Percentiles rank a stretch among this genome's conserved stretches.
Conservation (phyloP, 2,888 invertebrate genomes). For the Teleogryllus oceanicus region DNA sequence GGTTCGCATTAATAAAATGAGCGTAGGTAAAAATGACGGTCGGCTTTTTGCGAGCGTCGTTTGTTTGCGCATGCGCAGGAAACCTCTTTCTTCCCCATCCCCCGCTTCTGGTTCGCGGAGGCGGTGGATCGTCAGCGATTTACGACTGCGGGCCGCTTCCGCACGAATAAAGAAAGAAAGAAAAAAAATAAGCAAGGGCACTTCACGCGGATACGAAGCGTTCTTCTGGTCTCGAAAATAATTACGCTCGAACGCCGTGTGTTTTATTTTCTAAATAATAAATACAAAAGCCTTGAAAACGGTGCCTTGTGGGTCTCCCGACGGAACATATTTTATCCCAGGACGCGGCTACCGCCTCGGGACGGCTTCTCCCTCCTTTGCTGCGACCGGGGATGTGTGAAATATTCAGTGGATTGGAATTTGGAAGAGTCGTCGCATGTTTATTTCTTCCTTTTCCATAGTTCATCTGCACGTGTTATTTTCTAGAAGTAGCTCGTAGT, state of each 20-base stretch:
- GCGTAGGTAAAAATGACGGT: neutral
- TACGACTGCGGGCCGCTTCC: no score
- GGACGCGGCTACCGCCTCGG: neutral
- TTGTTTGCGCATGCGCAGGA: neutral
- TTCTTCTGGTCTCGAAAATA: neutral
- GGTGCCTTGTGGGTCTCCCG: neutral
- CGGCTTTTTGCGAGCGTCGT: neutral
- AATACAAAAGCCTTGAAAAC: neutral
- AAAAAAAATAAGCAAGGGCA: neutral
- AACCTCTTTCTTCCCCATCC: no score
- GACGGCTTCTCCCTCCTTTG: neutral
- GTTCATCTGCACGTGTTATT: neutral
- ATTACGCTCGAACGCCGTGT: constrained; percentile 6
- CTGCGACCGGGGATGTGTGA: neutral
- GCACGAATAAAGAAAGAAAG: no score
- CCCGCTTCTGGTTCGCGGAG: no score
- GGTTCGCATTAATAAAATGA: neutral
- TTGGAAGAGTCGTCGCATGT: neutral
- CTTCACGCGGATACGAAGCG: neutral
- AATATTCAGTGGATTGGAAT: neutral
- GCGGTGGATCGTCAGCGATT: no score
- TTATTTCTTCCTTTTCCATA: neutral
- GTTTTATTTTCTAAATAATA: constrained; percentile 10
- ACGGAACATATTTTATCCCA: neutral
- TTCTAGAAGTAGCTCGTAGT: no score